Percentiles rank a stretch among this genome's conserved stretches.
Conservation (phyloP, 1,140 invertebrate species). For the Bicyclus anynana region DNA sequence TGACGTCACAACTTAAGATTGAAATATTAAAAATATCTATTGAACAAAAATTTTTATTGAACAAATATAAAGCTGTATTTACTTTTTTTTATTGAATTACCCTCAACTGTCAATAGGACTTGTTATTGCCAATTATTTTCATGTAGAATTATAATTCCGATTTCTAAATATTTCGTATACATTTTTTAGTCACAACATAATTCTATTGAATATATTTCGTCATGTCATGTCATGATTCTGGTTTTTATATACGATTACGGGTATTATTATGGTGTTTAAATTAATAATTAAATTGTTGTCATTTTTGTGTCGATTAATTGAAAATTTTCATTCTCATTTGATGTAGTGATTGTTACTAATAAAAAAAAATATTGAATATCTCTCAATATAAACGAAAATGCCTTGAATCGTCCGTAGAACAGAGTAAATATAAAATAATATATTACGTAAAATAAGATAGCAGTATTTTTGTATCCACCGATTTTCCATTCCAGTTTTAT, state of each 20-base stretch:
- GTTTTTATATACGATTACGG: constrained; percentile 32
- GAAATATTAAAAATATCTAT: too few relatives aligned
- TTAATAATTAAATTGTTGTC: background rate
- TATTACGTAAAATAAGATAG: constrained; percentile 11
- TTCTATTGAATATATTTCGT: constrained; percentile 5
- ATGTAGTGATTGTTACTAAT: background rate
- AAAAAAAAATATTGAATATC: background rate
- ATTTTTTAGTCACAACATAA: constrained; percentile 41
- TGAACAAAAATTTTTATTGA: too few relatives aligned
- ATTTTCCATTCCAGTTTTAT: constrained; percentile 54
- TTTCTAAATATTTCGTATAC: constrained; percentile 3
- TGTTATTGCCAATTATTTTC: background rate
- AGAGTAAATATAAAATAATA: background rate
- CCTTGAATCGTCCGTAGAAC: constrained; percentile 3
- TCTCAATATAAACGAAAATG: background rate
- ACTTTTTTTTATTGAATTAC: background rate
- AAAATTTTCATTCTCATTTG: background rate
- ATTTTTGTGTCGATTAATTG: background rate
- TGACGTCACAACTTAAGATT: too few relatives aligned
- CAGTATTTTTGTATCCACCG: constrained; percentile 68
- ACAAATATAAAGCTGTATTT: too few relatives aligned
- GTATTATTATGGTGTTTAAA: constrained; percentile 19
- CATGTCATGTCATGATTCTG: constrained; percentile 21
- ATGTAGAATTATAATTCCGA: background rate
- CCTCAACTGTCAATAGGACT: constrained; percentile 4